Conservation (phyloP, 2,888 invertebrate genomes). For the Rhamphomyia laevipes region DNA sequence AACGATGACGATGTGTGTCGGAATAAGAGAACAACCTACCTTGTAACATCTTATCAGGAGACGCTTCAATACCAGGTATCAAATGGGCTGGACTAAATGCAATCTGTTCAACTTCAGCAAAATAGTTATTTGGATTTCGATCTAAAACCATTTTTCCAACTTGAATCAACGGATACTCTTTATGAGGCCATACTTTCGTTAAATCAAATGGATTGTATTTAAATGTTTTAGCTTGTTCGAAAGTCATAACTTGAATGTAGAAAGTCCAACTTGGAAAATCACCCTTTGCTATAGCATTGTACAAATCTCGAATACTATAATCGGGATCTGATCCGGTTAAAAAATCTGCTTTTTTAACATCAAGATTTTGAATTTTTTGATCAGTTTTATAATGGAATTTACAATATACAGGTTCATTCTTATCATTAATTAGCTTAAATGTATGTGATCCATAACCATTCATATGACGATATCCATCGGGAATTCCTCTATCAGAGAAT, state of each 20-base stretch:
- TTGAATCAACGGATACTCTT: slow-evolving; percentile 74
- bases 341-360: slow-evolving; percentile 22
- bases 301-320: slow-evolving; percentile 78
- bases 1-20: slow-evolving; percentile 83
- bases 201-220: slow-evolving; percentile 87
- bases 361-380: slow-evolving; percentile 76
- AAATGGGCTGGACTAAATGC: slow-evolving; percentile 85
- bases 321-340: slow-evolving; percentile 73
- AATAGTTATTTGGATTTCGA: slow-evolving; percentile 84
- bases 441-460: slow-evolving; percentile 94
- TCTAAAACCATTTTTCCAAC: slow-evolving; percentile 80
- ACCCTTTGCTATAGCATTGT: slow-evolving; percentile 71
- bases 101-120: slow-evolving; percentile 85
- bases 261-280: slow-evolving; percentile 68
- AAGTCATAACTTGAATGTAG: slow-evolving; percentile 82
- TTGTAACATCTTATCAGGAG: slow-evolving; percentile 87
- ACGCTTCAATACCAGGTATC: slow-evolving; percentile 86
- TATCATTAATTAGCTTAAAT: slow-evolving; percentile 75
- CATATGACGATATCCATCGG: slow-evolving; percentile 87
- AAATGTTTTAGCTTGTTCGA: slow-evolving; percentile 65
- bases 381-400: slow-evolving; percentile 92
- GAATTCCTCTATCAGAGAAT: slow-evolving; percentile 87
- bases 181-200: slow-evolving; percentile 86
- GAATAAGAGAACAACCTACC: slow-evolving; percentile 79
- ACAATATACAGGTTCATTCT: slow-evolving; percentile 65